A percentile compares a stretch with the other conserved stretches of the same genome.
These are phyloP conservation scores for Pyrrhia umbra DNA, from an alignment of 2,888 invertebrate species.

Conservation along the genomic window DNA sequence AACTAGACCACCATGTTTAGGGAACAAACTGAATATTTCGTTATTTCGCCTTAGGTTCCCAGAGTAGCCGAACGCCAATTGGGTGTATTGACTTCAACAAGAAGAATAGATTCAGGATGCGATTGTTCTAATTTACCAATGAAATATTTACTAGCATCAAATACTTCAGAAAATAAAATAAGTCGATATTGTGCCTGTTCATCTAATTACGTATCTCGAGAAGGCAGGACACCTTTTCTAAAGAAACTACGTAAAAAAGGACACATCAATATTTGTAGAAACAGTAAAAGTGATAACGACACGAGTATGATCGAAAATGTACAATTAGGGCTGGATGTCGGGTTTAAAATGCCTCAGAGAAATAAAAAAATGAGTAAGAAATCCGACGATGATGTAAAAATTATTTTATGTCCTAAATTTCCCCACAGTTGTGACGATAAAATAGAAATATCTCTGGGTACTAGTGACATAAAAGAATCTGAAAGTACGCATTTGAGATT, in stretches of 20 bases:
- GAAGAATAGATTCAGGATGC: constrained; percentile 44
- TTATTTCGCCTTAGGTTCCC: constrained; percentile 68
- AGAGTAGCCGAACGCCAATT: constrained; percentile 35
- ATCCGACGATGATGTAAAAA: constrained; percentile 21
- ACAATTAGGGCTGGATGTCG: background rate
- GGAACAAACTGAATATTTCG: constrained; percentile 28
- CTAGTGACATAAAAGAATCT: background rate
- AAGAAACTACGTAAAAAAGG: constrained; percentile 33
- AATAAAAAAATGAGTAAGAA: constrained; percentile 4
- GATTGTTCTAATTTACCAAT: constrained; percentile 42
- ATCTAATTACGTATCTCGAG: constrained; percentile 12
- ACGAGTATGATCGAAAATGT: background rate
- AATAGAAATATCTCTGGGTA: constrained; percentile 6
- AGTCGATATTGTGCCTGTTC: constrained; percentile 18
- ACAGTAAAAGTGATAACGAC: constrained; percentile 9
- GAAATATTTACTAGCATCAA: constrained; percentile 23
- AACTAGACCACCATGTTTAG: constrained; percentile 70
- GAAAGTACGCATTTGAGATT: constrained; percentile 6
- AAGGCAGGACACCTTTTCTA: background rate
- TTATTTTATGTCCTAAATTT: constrained; percentile 46
- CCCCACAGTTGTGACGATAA: constrained; percentile 23
- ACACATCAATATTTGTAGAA: constrained; percentile 35
- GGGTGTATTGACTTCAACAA: constrained; percentile 18
- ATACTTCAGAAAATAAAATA: constrained; percentile 18
- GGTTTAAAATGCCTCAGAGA: background rate